Base-by-base conservation (phyloP, 23 tunicate genomes). In the Trididemnum clinides region DNA sequence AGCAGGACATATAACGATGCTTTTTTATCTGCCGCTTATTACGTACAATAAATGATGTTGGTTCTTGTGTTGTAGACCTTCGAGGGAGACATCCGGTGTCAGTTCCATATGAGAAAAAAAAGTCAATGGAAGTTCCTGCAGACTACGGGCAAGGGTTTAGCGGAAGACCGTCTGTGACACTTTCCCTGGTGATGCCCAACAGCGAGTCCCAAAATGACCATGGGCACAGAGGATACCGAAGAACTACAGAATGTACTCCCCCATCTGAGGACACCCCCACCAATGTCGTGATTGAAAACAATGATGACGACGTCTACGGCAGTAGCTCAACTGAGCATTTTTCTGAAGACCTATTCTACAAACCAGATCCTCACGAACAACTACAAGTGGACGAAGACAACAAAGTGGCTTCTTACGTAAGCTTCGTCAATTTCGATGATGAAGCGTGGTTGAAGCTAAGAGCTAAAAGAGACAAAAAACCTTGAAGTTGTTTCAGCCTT, bases 181-280 rank as follows among this genome's bases (percentile, higher is more conserved):
- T 88, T 7, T 88, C 92, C 65, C 92, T 88, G 1, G 72, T 50
- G 33, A 88, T 88, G 83, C 92, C 87, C 1, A 66, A 22, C 15
- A 6, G 37, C 4, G 66, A 36, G 1, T 51, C 83, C 25, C 54
- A 38, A 7, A 15, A 69, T 6, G 80, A 36, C 10, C 33, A 38
- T 73, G 4, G 1, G 6, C 10, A 51, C 37, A 2, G 34, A 66
- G 28, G 51, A 20, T 21, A 51, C 2, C 65, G 21, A 28, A 51
- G 50, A 28, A 44, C 3, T 23, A 22, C 22, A 2, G 25, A 82
- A 32, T 75, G 77, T 21, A 49, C 59, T 20, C 77, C 88, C 54
- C 82, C 97, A 7, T 88, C 97, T 5, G 91, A 84, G 23, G 90
- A 62, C 87, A 92, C 97, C 0, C 97, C 97, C 0, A 92, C 97